Evolutionary conservation across 1,140 invertebrate genomes (phyloP).

Genomic region (Magallana angulata): DNA sequence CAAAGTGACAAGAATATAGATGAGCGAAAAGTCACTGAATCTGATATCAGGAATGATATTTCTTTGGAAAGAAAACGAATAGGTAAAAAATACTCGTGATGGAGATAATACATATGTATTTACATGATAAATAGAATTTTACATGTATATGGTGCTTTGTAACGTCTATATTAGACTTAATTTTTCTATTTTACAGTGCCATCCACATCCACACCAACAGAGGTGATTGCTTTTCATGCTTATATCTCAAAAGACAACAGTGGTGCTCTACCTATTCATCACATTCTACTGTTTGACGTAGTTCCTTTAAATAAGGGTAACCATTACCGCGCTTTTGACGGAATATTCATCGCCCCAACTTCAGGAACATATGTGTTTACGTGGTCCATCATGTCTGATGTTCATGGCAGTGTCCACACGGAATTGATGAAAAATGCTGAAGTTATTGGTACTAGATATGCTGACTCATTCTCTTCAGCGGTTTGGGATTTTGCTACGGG

Average conservation of each 20-base stretch:
- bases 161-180: neutral
- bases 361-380: constrained; percentile 36
- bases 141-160: neutral
- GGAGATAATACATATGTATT: neutral
- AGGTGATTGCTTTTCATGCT: constrained; percentile 20
- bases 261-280: neutral
- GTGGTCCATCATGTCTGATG: neutral
- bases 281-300: neutral
- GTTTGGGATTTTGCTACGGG: constrained; percentile 9
- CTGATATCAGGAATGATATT: no score
- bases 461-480: neutral
- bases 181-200: neutral
- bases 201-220: neutral
- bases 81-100: no score
- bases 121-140: neutral
- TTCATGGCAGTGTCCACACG: neutral
- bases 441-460: neutral
- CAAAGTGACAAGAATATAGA: no score
- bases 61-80: no score
- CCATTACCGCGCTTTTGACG: neutral
- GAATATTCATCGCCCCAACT: neutral
- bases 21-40: no score
- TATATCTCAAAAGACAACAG: neutral
- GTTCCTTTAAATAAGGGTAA: neutral
- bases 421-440: neutral